These are phyloP conservation scores for Ormyrus labotus DNA, from an alignment of 2,888 invertebrate species.

Conservation along the genomic window DNA sequence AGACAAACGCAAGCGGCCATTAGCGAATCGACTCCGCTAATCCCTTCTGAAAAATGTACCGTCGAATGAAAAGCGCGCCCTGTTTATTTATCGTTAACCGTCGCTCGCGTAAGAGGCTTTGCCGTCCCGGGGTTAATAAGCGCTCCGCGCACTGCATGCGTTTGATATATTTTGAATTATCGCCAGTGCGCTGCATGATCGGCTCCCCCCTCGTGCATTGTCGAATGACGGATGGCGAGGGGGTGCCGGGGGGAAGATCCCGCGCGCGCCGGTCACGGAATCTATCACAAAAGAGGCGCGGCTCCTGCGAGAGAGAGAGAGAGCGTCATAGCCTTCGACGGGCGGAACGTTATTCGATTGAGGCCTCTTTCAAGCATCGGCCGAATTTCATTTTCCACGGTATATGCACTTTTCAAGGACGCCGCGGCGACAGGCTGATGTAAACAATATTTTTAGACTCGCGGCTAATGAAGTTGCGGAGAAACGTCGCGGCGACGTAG, in stretches of 20 bases:
- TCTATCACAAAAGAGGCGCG: constrained; percentile 16
- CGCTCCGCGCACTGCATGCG: constrained; percentile 1
- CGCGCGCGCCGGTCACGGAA: constrained; percentile 15
- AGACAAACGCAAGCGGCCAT: neutral
- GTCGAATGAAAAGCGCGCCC: too few species aligned
- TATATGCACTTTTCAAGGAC: too few species aligned
- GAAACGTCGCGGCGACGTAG: too few species aligned
- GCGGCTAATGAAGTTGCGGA: too few species aligned
- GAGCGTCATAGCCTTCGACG: too few species aligned
- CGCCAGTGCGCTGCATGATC: neutral
- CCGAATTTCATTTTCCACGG: neutral
- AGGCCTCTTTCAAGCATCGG: constrained; percentile 33
- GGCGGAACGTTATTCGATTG: constrained; percentile 43
- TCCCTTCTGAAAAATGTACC: too few species aligned
- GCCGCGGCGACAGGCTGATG: too few species aligned
- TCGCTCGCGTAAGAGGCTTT: constrained; percentile 17
- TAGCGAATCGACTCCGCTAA: too few species aligned
- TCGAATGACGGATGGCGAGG: constrained; percentile 40
- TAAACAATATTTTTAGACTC: too few species aligned
- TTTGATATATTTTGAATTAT: constrained; percentile 47
- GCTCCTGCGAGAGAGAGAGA: neutral
- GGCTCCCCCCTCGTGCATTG: constrained; percentile 12
- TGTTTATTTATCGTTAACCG: too few species aligned
- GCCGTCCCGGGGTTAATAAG: constrained; percentile 7
- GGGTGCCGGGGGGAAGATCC: neutral